Percentiles rank a stretch among this genome's conserved stretches.
Conservation (phyloP, 2,797 vertebrate genomes). For the Myotis findleyi region DNA sequence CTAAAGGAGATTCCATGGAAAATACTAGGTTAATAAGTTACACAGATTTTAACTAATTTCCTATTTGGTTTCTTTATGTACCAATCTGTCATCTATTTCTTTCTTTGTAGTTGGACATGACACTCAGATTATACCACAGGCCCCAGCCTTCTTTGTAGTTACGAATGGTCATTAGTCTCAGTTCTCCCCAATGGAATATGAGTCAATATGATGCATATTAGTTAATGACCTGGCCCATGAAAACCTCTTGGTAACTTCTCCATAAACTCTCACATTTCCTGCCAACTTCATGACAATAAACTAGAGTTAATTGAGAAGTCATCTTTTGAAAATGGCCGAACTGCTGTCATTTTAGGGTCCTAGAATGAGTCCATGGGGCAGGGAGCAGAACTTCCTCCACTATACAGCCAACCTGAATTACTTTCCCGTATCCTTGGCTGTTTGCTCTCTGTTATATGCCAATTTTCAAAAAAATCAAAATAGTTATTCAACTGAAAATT, state of each 20-base stretch:
- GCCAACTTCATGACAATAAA: not conserved
- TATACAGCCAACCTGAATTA: not conserved
- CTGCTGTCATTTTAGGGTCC: not conserved
- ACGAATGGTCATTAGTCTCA: not conserved
- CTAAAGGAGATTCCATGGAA: not conserved
- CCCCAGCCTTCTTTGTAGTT: not conserved
- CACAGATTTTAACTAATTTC: not conserved
- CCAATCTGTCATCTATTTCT: not conserved
- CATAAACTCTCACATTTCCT: not conserved
- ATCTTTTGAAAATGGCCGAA: not conserved
- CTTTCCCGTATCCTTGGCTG: not conserved
- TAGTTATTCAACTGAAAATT: not conserved
- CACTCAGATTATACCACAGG: not conserved
- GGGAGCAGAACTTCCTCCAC: not conserved
- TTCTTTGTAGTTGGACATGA: not conserved
- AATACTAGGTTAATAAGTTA: not conserved
- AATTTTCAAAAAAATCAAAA: not conserved
- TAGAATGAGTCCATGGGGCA: not conserved
- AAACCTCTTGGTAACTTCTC: not conserved
- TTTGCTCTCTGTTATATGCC: rapidly evolving
- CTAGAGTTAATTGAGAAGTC: not conserved
- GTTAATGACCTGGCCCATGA: not conserved
- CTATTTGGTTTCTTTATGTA: not conserved
- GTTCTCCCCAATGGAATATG: not conserved
- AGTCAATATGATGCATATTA: not conserved